phyloP scores from a whole-genome alignment of 2,113 vertebrate genomes.

The Ammodytes marinus region DNA sequence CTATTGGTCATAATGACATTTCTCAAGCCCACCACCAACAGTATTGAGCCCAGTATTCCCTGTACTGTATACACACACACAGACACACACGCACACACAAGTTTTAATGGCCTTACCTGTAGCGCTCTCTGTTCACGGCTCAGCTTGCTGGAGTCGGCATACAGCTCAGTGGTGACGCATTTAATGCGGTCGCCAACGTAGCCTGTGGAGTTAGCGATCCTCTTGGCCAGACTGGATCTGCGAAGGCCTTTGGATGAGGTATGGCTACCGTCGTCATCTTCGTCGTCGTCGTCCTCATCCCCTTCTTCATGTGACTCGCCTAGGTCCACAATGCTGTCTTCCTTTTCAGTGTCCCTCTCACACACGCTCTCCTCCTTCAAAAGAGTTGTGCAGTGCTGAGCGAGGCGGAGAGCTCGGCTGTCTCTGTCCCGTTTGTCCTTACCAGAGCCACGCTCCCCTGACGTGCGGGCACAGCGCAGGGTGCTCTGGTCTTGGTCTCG shows the following conservation, averaged over 20 bases:
- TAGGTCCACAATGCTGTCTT: constrained; percentile 77
- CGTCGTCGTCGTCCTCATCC: constrained; percentile 79
- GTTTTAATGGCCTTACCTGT: constrained; percentile 90
- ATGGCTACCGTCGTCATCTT: constrained; percentile 77
- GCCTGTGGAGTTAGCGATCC: constrained; percentile 97
- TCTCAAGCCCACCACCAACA: constrained; percentile 37
- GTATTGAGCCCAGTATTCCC: constrained; percentile 25
- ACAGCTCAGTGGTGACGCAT: constrained; percentile 97
- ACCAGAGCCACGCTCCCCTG: constrained; percentile 75
- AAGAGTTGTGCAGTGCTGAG: constrained; percentile 60
- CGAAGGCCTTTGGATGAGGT: constrained; percentile 86
- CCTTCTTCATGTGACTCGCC: constrained; percentile 81
- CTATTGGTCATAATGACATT: constrained; percentile 40
- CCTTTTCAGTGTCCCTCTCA: constrained; percentile 64
- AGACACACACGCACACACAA: constrained; percentile 11
- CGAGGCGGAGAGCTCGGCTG: constrained; percentile 12
- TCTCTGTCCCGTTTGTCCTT: constrained; percentile 67
- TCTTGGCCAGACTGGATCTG: constrained; percentile 90
- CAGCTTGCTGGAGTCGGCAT: constrained; percentile 97
- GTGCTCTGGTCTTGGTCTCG: constrained; percentile 81
- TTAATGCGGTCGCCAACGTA: constrained; percentile 99
- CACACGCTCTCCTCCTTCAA: constrained; percentile 52
- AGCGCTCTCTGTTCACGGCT: constrained; percentile 97
- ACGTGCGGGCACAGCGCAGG: constrained; percentile 81
- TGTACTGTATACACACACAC: constrained; percentile 13